A percentile compares a stretch with the other conserved stretches of the same genome.
These are phyloP conservation scores for Hippocampus abdominalis DNA, from an alignment of 2,113 vertebrate species.

Conservation along the genomic window DNA sequence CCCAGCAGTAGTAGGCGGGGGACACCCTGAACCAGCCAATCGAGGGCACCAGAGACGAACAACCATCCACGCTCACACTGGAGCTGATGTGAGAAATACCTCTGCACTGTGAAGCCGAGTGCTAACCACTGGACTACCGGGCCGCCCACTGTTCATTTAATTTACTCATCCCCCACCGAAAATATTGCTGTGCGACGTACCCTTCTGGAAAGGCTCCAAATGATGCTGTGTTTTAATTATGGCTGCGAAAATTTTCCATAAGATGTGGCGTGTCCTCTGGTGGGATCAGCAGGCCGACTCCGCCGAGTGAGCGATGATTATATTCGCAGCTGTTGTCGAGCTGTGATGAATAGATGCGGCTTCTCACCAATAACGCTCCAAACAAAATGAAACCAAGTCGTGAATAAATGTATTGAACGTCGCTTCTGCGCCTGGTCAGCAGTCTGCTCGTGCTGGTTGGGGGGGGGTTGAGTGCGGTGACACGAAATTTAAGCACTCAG, in stretches of 20 bases:
- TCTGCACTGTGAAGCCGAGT: too few species aligned
- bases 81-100: too few species aligned
- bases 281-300: background rate
- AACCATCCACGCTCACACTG: too few species aligned
- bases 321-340: constrained; percentile 52
- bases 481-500: constrained; percentile 69
- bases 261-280: background rate
- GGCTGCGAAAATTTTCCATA: background rate
- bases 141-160: too few species aligned
- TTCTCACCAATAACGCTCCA: constrained; percentile 61
- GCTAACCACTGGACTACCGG: too few species aligned
- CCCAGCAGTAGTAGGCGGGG: too few species aligned
- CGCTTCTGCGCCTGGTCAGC: constrained; percentile 66
- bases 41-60: too few species aligned
- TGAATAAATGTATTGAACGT: constrained; percentile 71
- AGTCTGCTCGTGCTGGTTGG: constrained; percentile 46
- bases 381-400: constrained; percentile 57
- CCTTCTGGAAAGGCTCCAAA: background rate
- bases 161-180: too few species aligned
- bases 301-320: constrained; percentile 26
- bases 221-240: background rate
- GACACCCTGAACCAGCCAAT: too few species aligned
- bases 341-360: constrained; percentile 62
- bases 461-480: constrained; percentile 25
- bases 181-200: background rate